Evolutionary conservation across 2,113 vertebrate species (phyloP).

Genomic region (Anas platyrhynchos): DNA sequence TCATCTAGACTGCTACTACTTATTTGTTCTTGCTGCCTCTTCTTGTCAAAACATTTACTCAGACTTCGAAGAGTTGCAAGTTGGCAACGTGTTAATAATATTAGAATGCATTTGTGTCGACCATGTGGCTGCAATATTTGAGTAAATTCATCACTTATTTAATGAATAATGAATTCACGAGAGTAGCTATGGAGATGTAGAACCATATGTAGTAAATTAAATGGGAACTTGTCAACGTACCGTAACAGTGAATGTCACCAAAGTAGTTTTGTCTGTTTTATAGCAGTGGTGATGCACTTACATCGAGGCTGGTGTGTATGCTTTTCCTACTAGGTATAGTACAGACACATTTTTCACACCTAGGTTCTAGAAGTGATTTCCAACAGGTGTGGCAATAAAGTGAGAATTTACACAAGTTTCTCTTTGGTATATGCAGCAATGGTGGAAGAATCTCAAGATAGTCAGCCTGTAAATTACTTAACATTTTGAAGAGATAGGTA

Average conservation of each 20-base stretch:
- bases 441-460: constrained; percentile 1
- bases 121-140: constrained; percentile 84
- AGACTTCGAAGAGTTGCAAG: constrained; percentile 79
- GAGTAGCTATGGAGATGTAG: constrained; percentile 74
- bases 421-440: neutral
- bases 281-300: constrained; percentile 38
- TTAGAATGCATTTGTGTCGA: constrained; percentile 80
- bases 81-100: constrained; percentile 83
- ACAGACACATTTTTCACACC: constrained; percentile 34
- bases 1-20: constrained; percentile 80
- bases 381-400: constrained; percentile 60
- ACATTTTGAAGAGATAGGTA: neutral
- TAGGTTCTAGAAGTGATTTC: constrained; percentile 38
- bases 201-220: constrained; percentile 74
- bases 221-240: constrained; percentile 71
- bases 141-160: constrained; percentile 80
- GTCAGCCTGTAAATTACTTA: neutral
- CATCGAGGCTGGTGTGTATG: neutral
- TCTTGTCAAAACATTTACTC: constrained; percentile 86
- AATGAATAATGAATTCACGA: constrained; percentile 79
- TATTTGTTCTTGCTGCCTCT: constrained; percentile 83
- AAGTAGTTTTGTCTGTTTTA: constrained; percentile 52
- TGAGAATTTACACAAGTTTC: constrained; percentile 15
- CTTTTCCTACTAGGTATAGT: neutral
- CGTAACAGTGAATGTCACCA: constrained; percentile 63